Base-by-base conservation (phyloP, 1,140 invertebrate species). In the Papilio dardanus region DNA sequence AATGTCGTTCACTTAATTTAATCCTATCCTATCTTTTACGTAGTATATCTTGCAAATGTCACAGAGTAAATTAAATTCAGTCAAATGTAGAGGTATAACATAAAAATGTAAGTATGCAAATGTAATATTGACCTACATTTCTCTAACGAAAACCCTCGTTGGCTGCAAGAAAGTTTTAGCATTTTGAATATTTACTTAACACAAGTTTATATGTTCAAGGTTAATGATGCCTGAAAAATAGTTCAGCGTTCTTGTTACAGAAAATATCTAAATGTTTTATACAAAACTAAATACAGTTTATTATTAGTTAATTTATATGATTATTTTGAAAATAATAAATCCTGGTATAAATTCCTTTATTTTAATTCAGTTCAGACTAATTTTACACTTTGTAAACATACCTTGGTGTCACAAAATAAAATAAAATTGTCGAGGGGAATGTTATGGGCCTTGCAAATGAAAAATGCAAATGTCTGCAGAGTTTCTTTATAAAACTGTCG, bases 401-500 rank as follows among this genome's bases (percentile, higher is more conserved):
- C 54, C 54, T 28, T 58, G 21, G 54, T 58, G 54, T 24, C 54
- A 58, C 54, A 58, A 58, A 58, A 58, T 58, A 58, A 58, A 58
- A 58, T 28, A 58, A 58, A 58, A 58, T 58, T 58, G 54, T 24
- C 30, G 28, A 58, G 24, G 54, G 54, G 21, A 58, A 58, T 58
- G 54, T 58, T 28, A 24, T 28, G 50, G 24, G 54, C 24, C 54
- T 58, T 62, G 54, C 54, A 62, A 62, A 62, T 62, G 54, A 62
- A 28, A 62, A 62, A 62, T 62, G 54, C 54, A 62, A 62, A 62
- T 62, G 24, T 28, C 54, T 62, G 54, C 54, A 62, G 54, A 62
- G 54, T 8, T 54, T 24, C 50, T 54, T 28, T 28, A 62, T 62
- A 62, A 62, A 30, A 62, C 54, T 28, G 54, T 28, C 54, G 54